phyloP scores from a whole-genome alignment of 2,113 vertebrate species.

The Plecotus auritus region DNA sequence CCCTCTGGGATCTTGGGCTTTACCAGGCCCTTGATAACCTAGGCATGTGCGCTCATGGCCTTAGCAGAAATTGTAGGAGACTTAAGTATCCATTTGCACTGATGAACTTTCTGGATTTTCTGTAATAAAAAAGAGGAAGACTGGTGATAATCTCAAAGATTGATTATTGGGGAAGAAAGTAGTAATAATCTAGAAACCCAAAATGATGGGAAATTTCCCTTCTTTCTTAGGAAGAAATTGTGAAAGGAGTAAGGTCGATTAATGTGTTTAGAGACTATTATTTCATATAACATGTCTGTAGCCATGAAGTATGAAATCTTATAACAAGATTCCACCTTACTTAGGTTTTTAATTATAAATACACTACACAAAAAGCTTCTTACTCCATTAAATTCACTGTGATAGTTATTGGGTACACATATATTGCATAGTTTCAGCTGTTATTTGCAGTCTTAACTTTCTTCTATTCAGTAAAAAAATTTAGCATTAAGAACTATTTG shows the following conservation, averaged over 20 bases:
- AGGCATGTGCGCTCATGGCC: background rate
- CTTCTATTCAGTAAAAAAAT: background rate
- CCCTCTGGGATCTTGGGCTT: background rate
- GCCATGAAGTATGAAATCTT: background rate
- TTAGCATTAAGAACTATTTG: background rate
- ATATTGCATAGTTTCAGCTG: background rate
- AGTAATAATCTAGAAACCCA: background rate
- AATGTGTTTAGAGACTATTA: background rate
- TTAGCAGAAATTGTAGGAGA: background rate
- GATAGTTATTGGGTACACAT: background rate
- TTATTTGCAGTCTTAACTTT: background rate
- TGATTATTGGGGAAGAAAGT: background rate
- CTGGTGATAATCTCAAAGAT: background rate
- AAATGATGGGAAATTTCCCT: background rate
- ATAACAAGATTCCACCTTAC: background rate
- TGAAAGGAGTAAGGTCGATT: background rate
- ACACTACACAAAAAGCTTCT: background rate
- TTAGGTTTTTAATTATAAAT: background rate
- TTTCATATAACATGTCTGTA: background rate
- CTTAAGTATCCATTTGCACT: background rate
- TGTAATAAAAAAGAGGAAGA: background rate
- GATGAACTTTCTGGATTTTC: background rate
- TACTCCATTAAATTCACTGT: background rate
- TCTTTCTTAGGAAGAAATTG: background rate
- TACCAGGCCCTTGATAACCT: background rate